These are phyloP conservation scores for Deladenus siricidicola DNA, from an alignment of 2,888 invertebrate genomes.

Conservation along the genomic window DNA sequence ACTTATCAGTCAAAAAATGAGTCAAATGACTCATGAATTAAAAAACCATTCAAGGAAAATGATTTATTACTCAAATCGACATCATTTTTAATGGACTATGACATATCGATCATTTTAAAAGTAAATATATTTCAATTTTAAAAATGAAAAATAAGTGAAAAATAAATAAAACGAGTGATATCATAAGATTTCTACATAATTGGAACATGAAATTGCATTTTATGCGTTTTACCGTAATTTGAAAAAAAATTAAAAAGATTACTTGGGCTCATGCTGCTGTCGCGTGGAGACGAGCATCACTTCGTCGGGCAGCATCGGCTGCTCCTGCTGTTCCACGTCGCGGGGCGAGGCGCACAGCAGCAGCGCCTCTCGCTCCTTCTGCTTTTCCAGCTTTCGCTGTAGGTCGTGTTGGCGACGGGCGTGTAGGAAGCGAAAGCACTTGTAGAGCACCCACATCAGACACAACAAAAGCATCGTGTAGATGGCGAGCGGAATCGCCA, in stretches of 20 bases:
- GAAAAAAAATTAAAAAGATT: neutral
- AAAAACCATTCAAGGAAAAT: too few species aligned
- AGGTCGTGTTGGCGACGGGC: slow-evolving; percentile 17
- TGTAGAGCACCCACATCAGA: slow-evolving; percentile 14
- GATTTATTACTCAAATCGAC: too few species aligned
- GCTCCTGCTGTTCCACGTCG: neutral
- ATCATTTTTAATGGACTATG: too few species aligned
- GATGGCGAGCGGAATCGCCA: slow-evolving; percentile 12
- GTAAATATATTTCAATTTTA: too few species aligned
- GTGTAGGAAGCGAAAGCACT: slow-evolving; percentile 10
- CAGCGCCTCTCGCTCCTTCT: neutral
- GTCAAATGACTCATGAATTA: too few species aligned
- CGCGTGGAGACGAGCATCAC: neutral
- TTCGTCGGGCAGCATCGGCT: neutral
- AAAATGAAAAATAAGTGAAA: too few species aligned
- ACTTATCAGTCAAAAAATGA: too few species aligned
- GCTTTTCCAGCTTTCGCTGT: slow-evolving; percentile 10
- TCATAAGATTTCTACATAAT: too few species aligned
- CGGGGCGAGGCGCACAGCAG: neutral
- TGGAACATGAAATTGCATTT: too few species aligned
- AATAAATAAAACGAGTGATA: too few species aligned
- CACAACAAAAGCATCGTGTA: slow-evolving; percentile 8
- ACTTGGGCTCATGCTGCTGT: neutral
- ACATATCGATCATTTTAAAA: too few species aligned
- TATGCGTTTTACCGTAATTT: too few species aligned